Conservation (phyloP, 2,797 vertebrate genomes). For the Dipus sagitta region DNA sequence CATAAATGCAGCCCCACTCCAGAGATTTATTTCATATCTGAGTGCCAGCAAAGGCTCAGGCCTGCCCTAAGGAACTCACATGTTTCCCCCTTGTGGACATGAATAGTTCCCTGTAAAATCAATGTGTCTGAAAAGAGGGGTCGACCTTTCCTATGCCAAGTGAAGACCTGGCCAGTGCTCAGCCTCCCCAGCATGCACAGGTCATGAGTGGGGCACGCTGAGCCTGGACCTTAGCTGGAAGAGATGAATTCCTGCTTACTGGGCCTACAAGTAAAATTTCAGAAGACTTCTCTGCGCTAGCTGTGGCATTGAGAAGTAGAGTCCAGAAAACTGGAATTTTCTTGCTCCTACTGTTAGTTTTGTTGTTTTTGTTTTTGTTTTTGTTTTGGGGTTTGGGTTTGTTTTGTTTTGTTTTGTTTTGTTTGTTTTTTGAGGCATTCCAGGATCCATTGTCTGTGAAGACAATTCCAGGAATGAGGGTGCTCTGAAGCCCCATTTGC, state of each 20-base stretch:
- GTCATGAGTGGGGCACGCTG: background rate
- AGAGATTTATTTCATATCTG: background rate
- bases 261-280: background rate
- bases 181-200: background rate
- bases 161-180: background rate
- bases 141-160: background rate
- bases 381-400: too few relatives aligned
- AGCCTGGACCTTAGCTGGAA: background rate
- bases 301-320: background rate
- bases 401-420: too few relatives aligned
- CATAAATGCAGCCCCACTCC: accelerated
- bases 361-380: too few relatives aligned
- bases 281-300: background rate
- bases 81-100: background rate
- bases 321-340: background rate
- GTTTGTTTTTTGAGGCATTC: background rate
- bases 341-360: background rate
- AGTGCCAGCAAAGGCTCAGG: constrained; percentile 7
- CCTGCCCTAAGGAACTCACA: background rate
- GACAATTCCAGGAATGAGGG: background rate
- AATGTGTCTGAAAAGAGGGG: background rate
- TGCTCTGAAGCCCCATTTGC: background rate
- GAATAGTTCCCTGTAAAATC: background rate
- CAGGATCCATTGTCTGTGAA: background rate
- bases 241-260: background rate